Percentiles rank a stretch among this genome's conserved stretches.
Evolutionary conservation across 2,888 invertebrate species (phyloP).

Genomic region (Lordiphosa fenestrarum): DNA sequence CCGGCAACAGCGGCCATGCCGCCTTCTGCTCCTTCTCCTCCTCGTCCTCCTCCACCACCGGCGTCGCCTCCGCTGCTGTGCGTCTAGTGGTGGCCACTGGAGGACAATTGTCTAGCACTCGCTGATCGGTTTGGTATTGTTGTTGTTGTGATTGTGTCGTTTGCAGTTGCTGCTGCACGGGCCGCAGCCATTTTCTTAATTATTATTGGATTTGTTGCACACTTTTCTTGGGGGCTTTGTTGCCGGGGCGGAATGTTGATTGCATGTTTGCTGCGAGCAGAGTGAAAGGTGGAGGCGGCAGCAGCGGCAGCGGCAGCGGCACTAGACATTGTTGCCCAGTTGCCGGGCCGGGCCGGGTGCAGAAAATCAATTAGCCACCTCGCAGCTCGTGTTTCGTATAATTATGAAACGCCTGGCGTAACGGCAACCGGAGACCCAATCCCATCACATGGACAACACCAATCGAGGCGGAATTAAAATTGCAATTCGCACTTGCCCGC

Average conservation of each 20-base stretch:
- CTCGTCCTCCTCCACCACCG: background rate
- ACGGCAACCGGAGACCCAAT: too few species aligned
- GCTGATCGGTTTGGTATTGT: constrained; percentile 12
- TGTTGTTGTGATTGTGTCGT: constrained; percentile 12
- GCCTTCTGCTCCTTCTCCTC: constrained; percentile 9
- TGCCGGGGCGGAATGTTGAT: background rate
- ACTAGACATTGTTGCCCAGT: too few species aligned
- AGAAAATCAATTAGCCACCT: too few species aligned
- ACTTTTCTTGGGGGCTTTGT: background rate
- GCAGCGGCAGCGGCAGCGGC: too few species aligned
- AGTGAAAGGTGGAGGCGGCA: background rate
- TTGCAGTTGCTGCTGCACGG: constrained; percentile 2
- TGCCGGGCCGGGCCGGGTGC: too few species aligned
- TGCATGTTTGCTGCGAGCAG: too few species aligned
- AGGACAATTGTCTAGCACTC: constrained; percentile 11
- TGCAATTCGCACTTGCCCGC: too few species aligned
- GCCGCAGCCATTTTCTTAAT: constrained; percentile 20
- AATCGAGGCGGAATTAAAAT: too few species aligned
- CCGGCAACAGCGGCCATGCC: constrained; percentile 89
- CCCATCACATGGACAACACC: too few species aligned
- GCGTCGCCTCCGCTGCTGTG: background rate
- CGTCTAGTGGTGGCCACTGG: background rate
- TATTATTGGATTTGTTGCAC: constrained; percentile 14
- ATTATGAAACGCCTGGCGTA: too few species aligned
- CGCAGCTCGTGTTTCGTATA: too few species aligned